Base-by-base conservation (phyloP, 2,797 vertebrate species). In the Argya squamiceps region DNA sequence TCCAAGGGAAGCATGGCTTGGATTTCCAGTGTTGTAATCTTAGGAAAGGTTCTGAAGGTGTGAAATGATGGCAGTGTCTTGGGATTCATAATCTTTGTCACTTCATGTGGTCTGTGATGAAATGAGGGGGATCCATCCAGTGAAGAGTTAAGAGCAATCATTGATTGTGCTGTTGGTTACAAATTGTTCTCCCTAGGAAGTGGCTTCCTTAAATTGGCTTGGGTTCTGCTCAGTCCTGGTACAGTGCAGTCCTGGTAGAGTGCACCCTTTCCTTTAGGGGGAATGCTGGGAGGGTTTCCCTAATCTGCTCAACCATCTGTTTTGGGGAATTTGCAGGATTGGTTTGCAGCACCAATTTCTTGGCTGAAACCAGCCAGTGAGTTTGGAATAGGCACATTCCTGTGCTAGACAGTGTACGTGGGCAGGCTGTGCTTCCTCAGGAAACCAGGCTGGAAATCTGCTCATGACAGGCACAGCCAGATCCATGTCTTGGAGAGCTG, bases 391-490 rank as follows among this genome's bases (percentile, higher is more conserved):
- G 70, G 81, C 2, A 4, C 53, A 27, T 85, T 93, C 77, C 53
- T 88, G 41, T 68, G 73, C 87, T 83, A 93, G 79, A 70, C 74
- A 89, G 50, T 47, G 87, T 79, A 55, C 0, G 36, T 93, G 92
- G 91, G 83, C 85, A 88, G 85, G 53, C 37, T 71, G 46, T 37
- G 85, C 85, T 95, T 90, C 83, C 83, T 64, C 55, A 44, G 79
- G 85, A 94, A 82, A 27, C 55, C 59, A 30, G 88, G 36, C 74
- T 91, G 86, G 84, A 84, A 84, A 52, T 18, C 36, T 70, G 56
- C 44, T 92, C 0, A 0, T 15, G 50, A 24, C 0, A 8, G 65
- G 65, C 27, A n/a, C 43, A 44, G 34, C 36, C 39, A 41, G 39
- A 27, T 43, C 50, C 69, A n/a, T n/a, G 75, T 36, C 75, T 73